A percentile compares a stretch with the other conserved stretches of the same genome.
Conservation (phyloP, 2,888 invertebrate genomes). For the Rotaria macrura region DNA sequence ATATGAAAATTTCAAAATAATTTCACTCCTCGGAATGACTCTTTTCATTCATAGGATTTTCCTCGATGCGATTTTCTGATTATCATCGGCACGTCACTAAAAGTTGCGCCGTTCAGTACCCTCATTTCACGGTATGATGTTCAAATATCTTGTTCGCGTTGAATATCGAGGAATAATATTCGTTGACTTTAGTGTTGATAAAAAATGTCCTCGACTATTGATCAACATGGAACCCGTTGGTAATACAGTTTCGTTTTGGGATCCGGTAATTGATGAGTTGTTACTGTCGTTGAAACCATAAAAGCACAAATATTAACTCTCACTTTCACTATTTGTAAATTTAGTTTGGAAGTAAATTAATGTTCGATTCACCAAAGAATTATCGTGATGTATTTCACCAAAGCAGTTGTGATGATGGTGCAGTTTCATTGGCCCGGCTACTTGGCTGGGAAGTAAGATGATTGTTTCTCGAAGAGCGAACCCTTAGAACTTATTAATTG, state of each 20-base stretch:
- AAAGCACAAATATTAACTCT: no score
- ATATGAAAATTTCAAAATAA: constrained; percentile 38
- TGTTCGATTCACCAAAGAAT: no score
- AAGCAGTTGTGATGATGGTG: constrained; percentile 24
- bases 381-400: constrained; percentile 25
- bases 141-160: constrained; percentile 49
- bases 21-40: not conserved
- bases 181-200: constrained; percentile 13
- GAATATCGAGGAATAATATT: no score
- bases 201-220: constrained; percentile 22
- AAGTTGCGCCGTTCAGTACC: constrained; percentile 78
- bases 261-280: no score
- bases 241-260: not conserved
- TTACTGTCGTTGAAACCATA: no score
- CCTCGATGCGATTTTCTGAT: constrained; percentile 75
- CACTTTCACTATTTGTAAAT: no score
- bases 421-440: not conserved
- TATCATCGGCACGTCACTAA: constrained; percentile 84
- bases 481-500: no score
- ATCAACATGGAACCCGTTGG: constrained; percentile 26
- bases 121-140: no score
- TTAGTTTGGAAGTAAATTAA: no score
- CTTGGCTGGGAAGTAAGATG: constrained; percentile 24
- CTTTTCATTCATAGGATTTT: constrained; percentile 58
- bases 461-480: no score